Evolutionary conservation across 2,888 invertebrate genomes (phyloP).

Genomic region (Phragmatobia fuliginosa): DNA sequence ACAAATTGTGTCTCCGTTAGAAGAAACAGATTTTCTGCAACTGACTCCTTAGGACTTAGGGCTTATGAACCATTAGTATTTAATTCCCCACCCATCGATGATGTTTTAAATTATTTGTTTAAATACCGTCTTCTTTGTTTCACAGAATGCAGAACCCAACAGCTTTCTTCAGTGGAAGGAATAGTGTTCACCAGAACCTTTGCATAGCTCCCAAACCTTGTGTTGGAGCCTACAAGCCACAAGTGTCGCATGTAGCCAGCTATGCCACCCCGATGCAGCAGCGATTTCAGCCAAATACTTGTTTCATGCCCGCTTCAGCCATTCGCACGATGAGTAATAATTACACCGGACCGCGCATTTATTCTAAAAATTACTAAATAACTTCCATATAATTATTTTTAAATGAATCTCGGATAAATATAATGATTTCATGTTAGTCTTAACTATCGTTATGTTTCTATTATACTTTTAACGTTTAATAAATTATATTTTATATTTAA

Average conservation of each 20-base stretch:
- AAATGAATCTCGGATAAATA: constrained; percentile 57
- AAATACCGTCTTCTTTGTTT: neutral
- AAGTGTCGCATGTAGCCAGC: constrained; percentile 24
- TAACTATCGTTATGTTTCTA: neutral
- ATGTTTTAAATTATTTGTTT: neutral
- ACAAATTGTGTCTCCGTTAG: too few relatives aligned
- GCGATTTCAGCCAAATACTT: constrained; percentile 58
- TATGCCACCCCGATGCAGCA: constrained; percentile 28
- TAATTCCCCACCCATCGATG: neutral
- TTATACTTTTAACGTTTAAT: neutral
- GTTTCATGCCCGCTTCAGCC: constrained; percentile 66
- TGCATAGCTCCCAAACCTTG: constrained; percentile 38
- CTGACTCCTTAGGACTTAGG: too few relatives aligned
- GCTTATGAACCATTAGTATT: neutral
- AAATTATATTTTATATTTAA: neutral
- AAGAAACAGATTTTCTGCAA: too few relatives aligned
- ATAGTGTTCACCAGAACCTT: constrained; percentile 37
- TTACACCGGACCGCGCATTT: constrained; percentile 45
- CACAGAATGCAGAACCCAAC: constrained; percentile 45
- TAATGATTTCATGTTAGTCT: constrained; percentile 22
- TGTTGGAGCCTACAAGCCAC: constrained; percentile 32
- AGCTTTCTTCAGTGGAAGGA: constrained; percentile 31
- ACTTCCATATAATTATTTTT: neutral
- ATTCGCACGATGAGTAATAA: constrained; percentile 56
- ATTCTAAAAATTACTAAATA: constrained; percentile 22